Base-by-base conservation (phyloP, 2,888 invertebrate genomes). In the Sipha maydis region DNA sequence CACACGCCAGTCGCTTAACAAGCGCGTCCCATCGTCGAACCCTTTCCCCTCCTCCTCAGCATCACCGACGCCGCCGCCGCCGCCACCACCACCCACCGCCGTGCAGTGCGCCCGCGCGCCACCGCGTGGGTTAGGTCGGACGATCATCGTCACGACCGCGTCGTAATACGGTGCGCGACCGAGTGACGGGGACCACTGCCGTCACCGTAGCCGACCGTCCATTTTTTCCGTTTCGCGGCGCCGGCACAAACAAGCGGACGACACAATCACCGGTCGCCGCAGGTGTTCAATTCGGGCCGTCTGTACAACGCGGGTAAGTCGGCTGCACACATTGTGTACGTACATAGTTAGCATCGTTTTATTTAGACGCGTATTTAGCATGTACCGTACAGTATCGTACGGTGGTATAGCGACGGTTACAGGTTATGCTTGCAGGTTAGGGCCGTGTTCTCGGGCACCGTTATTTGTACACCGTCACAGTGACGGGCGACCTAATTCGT, bases 271-370 rank as follows among this genome's bases (percentile, higher is more conserved):
- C 48, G 8, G 48, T 41, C 38, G 38, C 38, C 38, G 38, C 38
- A 41, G 38, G 38, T 61, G n/a, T 67, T 48, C 31, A 69, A 78
- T 25, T 69, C 19, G 41, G 77, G 48, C 41, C 83, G 71, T 54
- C 48, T 48, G 21, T 9, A 85, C 69, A 77, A 85, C 77, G 69
- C 78, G 69, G 85, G 85, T 85, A 85, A 85, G 85, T 77, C 38
- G 25, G 19, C 82, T 11, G 9, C 5, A 48, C 38, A 38, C 38
- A 38, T 7, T 5, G 4, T 38, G 4, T 38, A 56, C 14, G 19
- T 56, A 14, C 3, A n/a, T n/a, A n/a, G n/a, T n/a, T n/a, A n/a
- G n/a, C n/a, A n/a, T n/a, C n/a, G n/a, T n/a, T n/a, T n/a, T n/a
- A n/a, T n/a, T n/a, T n/a, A n/a, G n/a, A n/a, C n/a, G n/a, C n/a